Conservation (phyloP, 2,113 vertebrate genomes). For the Gallinago jamesoni region DNA sequence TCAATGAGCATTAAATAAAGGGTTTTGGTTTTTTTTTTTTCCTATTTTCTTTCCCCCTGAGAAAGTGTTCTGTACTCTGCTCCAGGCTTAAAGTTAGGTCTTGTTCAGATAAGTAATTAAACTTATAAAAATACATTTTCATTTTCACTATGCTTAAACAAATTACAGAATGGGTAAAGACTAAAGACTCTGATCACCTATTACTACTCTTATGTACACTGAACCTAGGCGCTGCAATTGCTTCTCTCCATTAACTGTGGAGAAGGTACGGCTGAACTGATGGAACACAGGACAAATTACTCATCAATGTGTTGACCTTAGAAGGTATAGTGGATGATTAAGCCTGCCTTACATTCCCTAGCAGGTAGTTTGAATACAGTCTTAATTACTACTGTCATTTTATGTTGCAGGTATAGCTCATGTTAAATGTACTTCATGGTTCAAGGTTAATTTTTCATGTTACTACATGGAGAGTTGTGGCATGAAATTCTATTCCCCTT, state of each 20-base stretch:
- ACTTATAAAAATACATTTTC: background rate
- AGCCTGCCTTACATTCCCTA: background rate
- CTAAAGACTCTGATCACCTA: background rate
- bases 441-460: background rate
- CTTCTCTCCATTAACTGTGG: background rate
- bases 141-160: background rate
- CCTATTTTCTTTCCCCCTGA: rapidly evolving
- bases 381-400: background rate
- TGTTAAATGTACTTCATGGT: background rate
- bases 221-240: background rate
- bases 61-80: background rate
- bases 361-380: background rate
- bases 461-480: background rate
- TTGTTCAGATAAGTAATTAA: background rate
- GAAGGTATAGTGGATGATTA: background rate
- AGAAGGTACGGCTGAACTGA: background rate
- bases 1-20: background rate
- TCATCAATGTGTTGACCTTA: background rate
- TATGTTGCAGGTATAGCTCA: background rate
- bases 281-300: background rate
- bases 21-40: background rate
- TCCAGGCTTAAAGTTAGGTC: background rate
- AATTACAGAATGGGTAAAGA: background rate
- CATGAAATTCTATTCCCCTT: background rate
- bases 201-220: background rate